Evolutionary conservation across 2,888 invertebrate genomes (phyloP).

Genomic region (Nemotelus nigrinus): DNA sequence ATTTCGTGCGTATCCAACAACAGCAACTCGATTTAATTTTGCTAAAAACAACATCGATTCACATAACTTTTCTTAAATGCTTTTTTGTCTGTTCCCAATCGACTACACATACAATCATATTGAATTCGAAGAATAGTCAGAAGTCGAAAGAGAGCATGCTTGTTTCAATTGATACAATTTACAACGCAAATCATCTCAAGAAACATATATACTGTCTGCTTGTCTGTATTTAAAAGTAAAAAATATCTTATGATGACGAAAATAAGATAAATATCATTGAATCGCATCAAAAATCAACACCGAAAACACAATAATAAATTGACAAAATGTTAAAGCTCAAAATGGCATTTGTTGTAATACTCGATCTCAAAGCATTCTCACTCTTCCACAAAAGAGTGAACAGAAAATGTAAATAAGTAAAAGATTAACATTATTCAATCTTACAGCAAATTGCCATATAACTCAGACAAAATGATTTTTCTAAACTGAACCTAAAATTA

Average conservation of each 20-base stretch:
- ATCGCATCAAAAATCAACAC: neutral
- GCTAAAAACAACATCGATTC: conserved; percentile 9
- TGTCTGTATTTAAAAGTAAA: conserved; percentile 43
- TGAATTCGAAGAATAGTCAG: conserved; percentile 2
- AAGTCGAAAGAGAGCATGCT: no score
- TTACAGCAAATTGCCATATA: no score
- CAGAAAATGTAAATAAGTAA: neutral
- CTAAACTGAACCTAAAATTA: conserved; percentile 1
- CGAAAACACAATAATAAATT: conserved; percentile 32
- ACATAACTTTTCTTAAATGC: conserved; percentile 48
- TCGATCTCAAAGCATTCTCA: conserved; percentile 31
- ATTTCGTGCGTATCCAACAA: no score
- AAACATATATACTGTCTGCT: conserved; percentile 23
- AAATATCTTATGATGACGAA: conserved; percentile 9
- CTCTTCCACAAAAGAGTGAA: neutral
- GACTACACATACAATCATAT: neutral
- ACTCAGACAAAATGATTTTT: conserved; percentile 17
- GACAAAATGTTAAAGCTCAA: neutral
- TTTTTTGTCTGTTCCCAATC: conserved; percentile 44
- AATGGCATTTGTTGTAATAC: conserved; percentile 28
- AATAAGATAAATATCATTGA: conserved; percentile 3
- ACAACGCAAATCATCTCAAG: no score
- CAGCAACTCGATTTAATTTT: neutral
- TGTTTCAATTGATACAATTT: no score
- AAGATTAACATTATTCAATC: neutral